Percentiles rank a stretch among this genome's conserved stretches.
phyloP scores from a whole-genome alignment of 2,113 vertebrate species.

The Petrocephalus microphthalmus region DNA sequence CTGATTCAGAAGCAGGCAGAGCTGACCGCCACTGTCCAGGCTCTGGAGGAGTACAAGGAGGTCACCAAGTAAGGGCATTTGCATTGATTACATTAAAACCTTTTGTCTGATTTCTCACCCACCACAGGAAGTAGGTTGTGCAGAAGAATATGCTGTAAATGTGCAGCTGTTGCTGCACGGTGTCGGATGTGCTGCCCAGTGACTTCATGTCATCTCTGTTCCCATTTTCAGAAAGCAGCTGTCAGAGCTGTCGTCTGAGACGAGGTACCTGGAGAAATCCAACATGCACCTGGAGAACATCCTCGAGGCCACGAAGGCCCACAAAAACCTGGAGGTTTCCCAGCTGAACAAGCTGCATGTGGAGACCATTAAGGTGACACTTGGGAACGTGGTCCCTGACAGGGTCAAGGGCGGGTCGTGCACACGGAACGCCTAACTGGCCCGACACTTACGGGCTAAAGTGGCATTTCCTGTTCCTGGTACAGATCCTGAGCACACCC shows the following conservation, averaged over 20 bases:
- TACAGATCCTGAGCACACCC: slow-evolving; percentile 83
- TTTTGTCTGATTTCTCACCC: not conserved
- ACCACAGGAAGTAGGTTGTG: not conserved
- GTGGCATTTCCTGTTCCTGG: slow-evolving; percentile 21
- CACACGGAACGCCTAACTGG: not conserved
- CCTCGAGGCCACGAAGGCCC: slow-evolving; percentile 82
- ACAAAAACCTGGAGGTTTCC: slow-evolving; percentile 78
- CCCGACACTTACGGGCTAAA: not conserved
- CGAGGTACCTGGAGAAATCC: slow-evolving; percentile 80
- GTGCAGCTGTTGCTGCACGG: not conserved
- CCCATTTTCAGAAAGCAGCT: slow-evolving; percentile 72
- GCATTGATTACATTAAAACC: too few relatives aligned
- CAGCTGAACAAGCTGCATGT: slow-evolving; percentile 84
- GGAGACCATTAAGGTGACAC: slow-evolving; percentile 82
- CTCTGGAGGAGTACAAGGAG: slow-evolving; percentile 88
- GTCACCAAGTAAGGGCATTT: slow-evolving; percentile 71
- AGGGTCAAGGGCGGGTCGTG: not conserved
- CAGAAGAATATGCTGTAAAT: not conserved
- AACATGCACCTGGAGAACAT: slow-evolving; percentile 89
- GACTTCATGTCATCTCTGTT: not conserved
- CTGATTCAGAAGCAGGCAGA: slow-evolving; percentile 79
- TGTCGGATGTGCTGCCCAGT: not conserved
- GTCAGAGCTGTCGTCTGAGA: slow-evolving; percentile 80
- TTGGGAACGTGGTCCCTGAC: not conserved
- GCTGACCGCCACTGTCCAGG: slow-evolving; percentile 71